These are phyloP conservation scores for Cephus pulcher DNA, from an alignment of 2,888 invertebrate genomes.

Conservation along the genomic window DNA sequence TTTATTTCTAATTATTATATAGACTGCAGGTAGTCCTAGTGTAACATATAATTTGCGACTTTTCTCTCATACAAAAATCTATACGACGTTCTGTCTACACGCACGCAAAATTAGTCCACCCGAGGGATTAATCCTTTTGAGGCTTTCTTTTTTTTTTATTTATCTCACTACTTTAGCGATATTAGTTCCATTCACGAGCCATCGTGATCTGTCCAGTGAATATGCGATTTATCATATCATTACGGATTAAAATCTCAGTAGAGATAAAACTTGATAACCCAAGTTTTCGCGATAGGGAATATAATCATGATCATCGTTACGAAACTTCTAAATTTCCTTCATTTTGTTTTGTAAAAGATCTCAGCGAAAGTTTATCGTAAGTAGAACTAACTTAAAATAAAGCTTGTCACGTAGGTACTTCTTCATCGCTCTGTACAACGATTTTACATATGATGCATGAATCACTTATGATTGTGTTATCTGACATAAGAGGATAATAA, in stretches of 20 bases:
- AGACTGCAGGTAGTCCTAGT: conserved; percentile 43
- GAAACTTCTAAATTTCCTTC: not conserved
- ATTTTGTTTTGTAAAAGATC: not conserved
- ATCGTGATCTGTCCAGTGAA: not conserved
- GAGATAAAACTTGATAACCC: not conserved
- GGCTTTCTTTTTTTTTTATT: not conserved
- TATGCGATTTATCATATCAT: not conserved
- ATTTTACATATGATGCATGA: not conserved
- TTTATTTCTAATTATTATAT: conserved; percentile 39
- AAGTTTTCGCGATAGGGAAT: not conserved
- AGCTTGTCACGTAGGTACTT: not conserved
- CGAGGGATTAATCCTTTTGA: not conserved
- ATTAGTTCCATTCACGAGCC: not conserved
- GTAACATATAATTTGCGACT: conserved; percentile 32
- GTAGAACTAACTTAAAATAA: not conserved
- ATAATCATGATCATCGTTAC: not conserved
- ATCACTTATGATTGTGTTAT: not conserved
- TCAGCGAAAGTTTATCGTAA: not conserved
- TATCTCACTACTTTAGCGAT: not conserved
- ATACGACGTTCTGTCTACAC: conserved; percentile 43
- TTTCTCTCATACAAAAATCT: conserved; percentile 52
- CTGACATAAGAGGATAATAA: not conserved
- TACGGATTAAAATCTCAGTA: not conserved
- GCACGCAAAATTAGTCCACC: conserved; percentile 22
- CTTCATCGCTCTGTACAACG: not conserved